Evolutionary conservation across 2,113 vertebrate genomes (phyloP), one percentile per base, ranked within the genome.

Genomic region (Oreochromis spilurus): DNA sequence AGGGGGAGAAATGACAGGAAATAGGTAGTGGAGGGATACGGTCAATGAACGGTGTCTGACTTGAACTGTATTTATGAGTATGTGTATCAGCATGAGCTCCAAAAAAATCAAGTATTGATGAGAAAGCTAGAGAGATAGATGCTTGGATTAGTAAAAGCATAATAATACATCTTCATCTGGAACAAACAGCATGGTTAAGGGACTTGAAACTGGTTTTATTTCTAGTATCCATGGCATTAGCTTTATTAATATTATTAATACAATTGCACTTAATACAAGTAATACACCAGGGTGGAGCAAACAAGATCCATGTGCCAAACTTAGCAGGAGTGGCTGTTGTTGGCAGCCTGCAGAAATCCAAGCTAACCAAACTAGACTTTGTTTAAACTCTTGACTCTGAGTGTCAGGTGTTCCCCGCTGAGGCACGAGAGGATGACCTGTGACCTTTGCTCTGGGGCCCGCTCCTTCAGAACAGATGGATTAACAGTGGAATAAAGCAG

Each of bases 341-440:
- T 38, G 26, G 75, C 79, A 84, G 8, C 17, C 19, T 70, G 79
- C 40, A 88, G 62, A 81, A 90, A 88, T 54, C 26, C 45, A 87
- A 84, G 24, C 38, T 10, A 24, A 6, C 50, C 84, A 81, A 83
- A 88, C 62, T 11, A 88, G 80, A 91, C 90, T 94, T 93, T 92
- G 84, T 84, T 89, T 94, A 91, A 95, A 94, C 93, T 91, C 84
- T 93, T 89, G 90, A 93, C 87, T 90, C 83, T 13, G 29, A 72
- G 86, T 82, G 86, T 93, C 91, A 90, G 91, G 87, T 92, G 91
- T 82, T 88, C 29, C 82, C 82, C 55, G 43, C 87, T 13, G 82
- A 86, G 81, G 14, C 45, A 16, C 5, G 2, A 87, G 50, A 65
- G 57, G 55, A 79, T 10, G 57, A 92, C 84, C 91, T 72, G 13